Base-by-base conservation (phyloP, 2,888 invertebrate species). In the Melanostoma mellinum region DNA sequence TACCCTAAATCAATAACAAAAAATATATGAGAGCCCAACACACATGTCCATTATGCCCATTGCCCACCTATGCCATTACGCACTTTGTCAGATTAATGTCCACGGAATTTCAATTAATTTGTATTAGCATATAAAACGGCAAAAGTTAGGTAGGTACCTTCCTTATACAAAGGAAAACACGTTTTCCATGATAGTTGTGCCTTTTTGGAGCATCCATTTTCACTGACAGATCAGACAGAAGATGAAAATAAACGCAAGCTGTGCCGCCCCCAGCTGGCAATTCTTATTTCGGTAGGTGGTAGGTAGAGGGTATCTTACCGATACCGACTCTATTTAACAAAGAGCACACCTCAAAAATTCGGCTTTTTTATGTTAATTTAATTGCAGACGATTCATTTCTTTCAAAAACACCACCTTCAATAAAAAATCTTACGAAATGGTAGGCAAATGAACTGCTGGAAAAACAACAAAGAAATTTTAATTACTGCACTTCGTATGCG, bases 1-100 rank as follows among this genome's bases (percentile, higher is more conserved):
- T 46, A 72, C 72, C 65, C 72, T 78, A 78, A 78, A 72, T 78
- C 78, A 78, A 78, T 20, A 20, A 1, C 20, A 20, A 20, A 20
- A 20, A 20, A 20, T 20, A 20, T 20, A 20, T 20, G 20, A 20
- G 20, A 20, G 20, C 1, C 20, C 72, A 78, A 78, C 58, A 67
- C 46, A 72, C 36, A 56, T 48, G 56, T 68, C 65, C 78, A 52
- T 60, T 58, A 40, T 42, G 10, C 32, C 42, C 36, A 20, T 20
- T 20, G 20, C 20, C 74, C 67, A 74, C 74, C 84, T 75, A 79
- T 75, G 74, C 74, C 75, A 75, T 74, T 67, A 74, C 44, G 71
- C 79, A 79, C 74, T 84, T 65, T 84, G 84, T 84, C 84, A 74
- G 84, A 84, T 84, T 84, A 84, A 79, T 79, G 84, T 84, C 79